These are phyloP conservation scores for Uloborus plumipes DNA, from an alignment of 2,888 invertebrate species.

Conservation along the genomic window DNA sequence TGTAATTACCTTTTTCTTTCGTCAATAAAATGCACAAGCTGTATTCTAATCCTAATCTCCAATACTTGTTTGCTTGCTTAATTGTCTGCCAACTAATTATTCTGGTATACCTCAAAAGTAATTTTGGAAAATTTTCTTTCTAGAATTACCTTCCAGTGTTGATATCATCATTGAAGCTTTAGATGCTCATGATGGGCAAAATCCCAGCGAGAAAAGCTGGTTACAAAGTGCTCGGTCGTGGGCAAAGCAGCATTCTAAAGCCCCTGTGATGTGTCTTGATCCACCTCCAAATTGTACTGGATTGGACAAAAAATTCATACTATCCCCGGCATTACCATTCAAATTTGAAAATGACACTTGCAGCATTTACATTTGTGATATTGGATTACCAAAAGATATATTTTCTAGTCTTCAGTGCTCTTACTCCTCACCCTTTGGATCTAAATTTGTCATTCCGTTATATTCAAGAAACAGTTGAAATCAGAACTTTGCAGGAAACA, in stretches of 20 bases:
- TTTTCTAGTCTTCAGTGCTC: conserved; percentile 82
- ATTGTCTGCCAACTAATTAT: no score
- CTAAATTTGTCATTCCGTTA: conserved; percentile 84
- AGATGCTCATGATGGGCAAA: conserved; percentile 69
- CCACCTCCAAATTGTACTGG: conserved; percentile 78
- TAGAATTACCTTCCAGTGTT: conserved; percentile 64
- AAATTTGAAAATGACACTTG: conserved; percentile 76
- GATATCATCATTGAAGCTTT: conserved; percentile 71
- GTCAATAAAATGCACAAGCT: no score
- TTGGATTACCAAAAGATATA: conserved; percentile 84
- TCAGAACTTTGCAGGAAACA: no score
- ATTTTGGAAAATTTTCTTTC: neutral
- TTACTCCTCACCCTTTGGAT: conserved; percentile 88
- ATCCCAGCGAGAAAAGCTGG: conserved; percentile 66
- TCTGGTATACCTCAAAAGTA: neutral
- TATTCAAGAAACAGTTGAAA: conserved; percentile 58
- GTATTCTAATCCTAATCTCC: no score
- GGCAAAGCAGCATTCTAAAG: conserved; percentile 78
- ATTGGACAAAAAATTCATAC: conserved; percentile 77
- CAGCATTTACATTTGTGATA: conserved; percentile 86
- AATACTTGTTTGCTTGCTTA: no score
- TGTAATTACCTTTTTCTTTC: no score
- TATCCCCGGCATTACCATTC: conserved; percentile 81
- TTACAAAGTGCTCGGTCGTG: conserved; percentile 77
- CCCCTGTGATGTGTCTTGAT: conserved; percentile 82